Percentiles rank a stretch among this genome's conserved stretches.
Evolutionary conservation across 2,113 vertebrate genomes (phyloP).

Genomic region (Eurystomus gularis): DNA sequence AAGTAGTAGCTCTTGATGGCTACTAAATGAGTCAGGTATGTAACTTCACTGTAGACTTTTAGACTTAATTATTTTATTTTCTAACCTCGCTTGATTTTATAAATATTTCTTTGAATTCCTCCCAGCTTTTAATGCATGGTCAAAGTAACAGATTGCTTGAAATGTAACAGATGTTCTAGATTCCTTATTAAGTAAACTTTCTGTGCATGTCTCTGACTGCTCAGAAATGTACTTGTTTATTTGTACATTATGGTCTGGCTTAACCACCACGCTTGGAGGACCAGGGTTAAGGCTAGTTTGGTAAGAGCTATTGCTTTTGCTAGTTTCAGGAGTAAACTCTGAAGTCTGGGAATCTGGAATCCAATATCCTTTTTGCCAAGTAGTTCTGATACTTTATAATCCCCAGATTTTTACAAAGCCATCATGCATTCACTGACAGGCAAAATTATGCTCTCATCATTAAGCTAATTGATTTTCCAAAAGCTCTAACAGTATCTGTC

Average conservation of each 20-base stretch:
- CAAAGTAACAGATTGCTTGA: conserved; percentile 11
- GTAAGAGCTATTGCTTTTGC: background rate
- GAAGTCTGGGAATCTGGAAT: background rate
- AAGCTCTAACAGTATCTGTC: background rate
- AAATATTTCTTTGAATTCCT: conserved; percentile 7
- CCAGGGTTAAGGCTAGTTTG: background rate
- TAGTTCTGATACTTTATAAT: background rate
- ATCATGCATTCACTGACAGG: background rate
- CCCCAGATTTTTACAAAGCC: background rate
- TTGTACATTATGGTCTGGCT: background rate
- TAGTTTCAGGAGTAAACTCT: background rate
- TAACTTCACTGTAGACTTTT: background rate
- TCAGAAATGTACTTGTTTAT: conserved; percentile 37
- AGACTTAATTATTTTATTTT: background rate
- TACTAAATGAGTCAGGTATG: background rate
- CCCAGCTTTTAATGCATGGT: background rate
- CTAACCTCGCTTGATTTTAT: background rate
- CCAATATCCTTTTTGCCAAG: background rate
- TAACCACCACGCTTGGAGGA: background rate
- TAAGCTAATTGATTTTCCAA: background rate
- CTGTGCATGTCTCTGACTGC: background rate
- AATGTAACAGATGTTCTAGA: background rate
- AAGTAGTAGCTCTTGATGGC: background rate
- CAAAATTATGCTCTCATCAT: background rate
- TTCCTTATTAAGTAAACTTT: conserved; percentile 13